phyloP scores from a whole-genome alignment of 2,113 vertebrate genomes.

The Tyto alba region DNA sequence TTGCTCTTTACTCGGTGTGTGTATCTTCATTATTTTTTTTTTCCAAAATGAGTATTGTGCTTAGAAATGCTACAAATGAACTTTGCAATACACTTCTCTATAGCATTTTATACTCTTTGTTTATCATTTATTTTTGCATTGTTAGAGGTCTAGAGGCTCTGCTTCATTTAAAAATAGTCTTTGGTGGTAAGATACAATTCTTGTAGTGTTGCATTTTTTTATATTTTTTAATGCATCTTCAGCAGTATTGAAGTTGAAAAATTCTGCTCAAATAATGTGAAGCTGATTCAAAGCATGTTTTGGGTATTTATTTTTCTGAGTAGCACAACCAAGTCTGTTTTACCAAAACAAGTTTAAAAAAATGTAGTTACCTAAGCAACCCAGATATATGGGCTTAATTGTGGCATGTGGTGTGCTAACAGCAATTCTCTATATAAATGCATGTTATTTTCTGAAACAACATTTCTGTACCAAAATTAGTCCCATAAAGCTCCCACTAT shows the following conservation, averaged over 20 bases:
- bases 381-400: not conserved
- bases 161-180: not conserved
- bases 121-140: not conserved
- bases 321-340: not conserved
- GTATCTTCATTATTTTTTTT: not conserved
- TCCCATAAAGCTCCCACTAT: not conserved
- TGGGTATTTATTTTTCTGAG: not conserved
- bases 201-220: not conserved
- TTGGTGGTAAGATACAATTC: not conserved
- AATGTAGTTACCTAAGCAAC: not conserved
- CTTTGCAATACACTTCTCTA: not conserved
- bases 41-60: not conserved
- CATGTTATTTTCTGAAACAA: not conserved
- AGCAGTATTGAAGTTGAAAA: not conserved
- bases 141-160: not conserved
- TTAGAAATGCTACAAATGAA: not conserved
- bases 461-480: not conserved
- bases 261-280: not conserved
- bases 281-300: not conserved
- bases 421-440: not conserved
- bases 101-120: not conserved
- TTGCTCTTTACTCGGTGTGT: not conserved
- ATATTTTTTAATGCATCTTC: not conserved
- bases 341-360: not conserved
- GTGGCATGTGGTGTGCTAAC: not conserved